Evolutionary conservation across 2,797 vertebrate genomes (phyloP), one percentile per base, ranked within the genome.

Genomic region (Microhierax caerulescens): DNA sequence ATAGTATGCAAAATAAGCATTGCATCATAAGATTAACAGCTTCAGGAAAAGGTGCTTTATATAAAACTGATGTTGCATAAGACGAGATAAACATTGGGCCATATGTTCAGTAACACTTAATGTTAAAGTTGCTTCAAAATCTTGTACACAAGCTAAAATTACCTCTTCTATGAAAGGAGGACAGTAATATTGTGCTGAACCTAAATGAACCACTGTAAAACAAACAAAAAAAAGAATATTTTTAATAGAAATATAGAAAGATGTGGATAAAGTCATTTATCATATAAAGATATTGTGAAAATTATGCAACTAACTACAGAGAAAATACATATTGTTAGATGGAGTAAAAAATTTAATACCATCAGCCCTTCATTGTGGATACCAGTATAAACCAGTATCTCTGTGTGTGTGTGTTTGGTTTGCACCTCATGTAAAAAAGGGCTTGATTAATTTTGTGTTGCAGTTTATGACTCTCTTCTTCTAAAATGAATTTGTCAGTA

Each of bases 31-130:
- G 63, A 91, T 85, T 85, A 93, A 90, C 34, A 89, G 12, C 65
- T 83, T 76, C 50, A 68, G 36, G 84, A 89, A 96, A 94, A 41
- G 8, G 48, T 28, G 13, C 9, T 69, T 92, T 87, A 63, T 69
- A 68, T 69, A 90, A 95, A 93, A 90, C 30, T 73, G 67, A 81
- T 65, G 57, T 82, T 95, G 54, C 69, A 56, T 90, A 72, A 88
- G 63, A 86, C 69, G 90, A 57, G 75, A 70, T 34, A 93, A 94
- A 92, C 5, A 85, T 45, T 64, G 54, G 21, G 21, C 61, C 76
- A 68, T 88, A 95, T 83, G 82, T 86, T 88, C 76, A 61, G 57
- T n/a, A 53, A 13, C 24, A 76, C 28, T 69, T 91, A 74, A 75
- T 70, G 23, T 5, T 91, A 85, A 90, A 96, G 83, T 67, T 74